A percentile compares a stretch with the other conserved stretches of the same genome.
phyloP scores from a whole-genome alignment of 2,888 invertebrate genomes.

The Hirtodrosophila cameraria region DNA sequence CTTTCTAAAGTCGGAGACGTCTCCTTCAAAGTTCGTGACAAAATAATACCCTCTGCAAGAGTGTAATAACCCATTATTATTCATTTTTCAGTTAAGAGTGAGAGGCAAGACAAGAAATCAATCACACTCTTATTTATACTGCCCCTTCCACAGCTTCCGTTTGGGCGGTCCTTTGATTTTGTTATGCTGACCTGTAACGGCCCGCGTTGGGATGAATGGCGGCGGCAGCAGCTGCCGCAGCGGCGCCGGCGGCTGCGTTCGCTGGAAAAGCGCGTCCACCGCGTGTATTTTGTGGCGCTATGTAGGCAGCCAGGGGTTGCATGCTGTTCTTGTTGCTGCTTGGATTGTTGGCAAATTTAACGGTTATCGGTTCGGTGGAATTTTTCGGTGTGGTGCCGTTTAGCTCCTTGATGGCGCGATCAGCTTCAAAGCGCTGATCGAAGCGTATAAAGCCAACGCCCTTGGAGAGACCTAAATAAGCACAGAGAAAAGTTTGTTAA shows the following conservation, averaged over 20 bases:
- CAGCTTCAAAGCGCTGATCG: slow-evolving; percentile 96
- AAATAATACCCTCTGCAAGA: too few species aligned
- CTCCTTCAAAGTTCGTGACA: too few species aligned
- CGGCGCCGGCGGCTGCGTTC: slow-evolving; percentile 85
- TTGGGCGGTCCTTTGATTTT: too few species aligned
- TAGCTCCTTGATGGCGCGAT: slow-evolving; percentile 95
- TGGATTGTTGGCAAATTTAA: slow-evolving; percentile 97
- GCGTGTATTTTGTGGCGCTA: slow-evolving; percentile 91
- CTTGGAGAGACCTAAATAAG: slow-evolving; percentile 91
- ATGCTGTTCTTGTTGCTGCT: slow-evolving; percentile 93
- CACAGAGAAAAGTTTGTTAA: neutral
- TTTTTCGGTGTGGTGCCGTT: slow-evolving; percentile 96
- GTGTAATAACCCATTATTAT: too few species aligned
- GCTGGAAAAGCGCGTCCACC: slow-evolving; percentile 90
- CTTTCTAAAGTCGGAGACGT: too few species aligned
- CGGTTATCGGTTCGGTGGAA: slow-evolving; percentile 95
- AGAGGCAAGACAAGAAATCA: too few species aligned
- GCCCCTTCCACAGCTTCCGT: too few species aligned
- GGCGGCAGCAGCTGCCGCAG: slow-evolving; percentile 82
- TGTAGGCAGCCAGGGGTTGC: slow-evolving; percentile 92
- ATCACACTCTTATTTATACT: neutral
- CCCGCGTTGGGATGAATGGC: slow-evolving; percentile 84
- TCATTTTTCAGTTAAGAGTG: too few species aligned
- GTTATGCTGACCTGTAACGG: slow-evolving; percentile 81
- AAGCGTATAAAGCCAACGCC: slow-evolving; percentile 97